Base-by-base conservation (phyloP, 2,113 vertebrate genomes). In the Sapayoa aenigma region DNA sequence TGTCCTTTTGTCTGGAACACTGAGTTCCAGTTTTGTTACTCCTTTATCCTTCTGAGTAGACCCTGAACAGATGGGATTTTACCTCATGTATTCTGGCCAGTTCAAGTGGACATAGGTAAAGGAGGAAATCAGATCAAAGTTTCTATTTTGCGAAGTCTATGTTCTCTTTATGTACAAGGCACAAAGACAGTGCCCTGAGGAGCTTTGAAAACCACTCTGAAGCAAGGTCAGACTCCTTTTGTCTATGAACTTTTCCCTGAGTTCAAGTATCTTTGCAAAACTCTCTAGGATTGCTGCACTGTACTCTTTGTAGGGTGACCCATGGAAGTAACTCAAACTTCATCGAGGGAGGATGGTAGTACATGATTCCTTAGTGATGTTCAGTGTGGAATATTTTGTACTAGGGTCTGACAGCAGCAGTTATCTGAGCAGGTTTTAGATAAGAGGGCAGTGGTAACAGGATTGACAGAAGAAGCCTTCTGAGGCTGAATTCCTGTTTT, bases 331-430 rank as follows among this genome's bases (percentile, higher is more conserved):
- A 69, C n/a, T 74, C 22, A 31, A 25, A 49, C 12, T 58, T 77
- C 31, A 31, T 0, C 1, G 20, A 65, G 14, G 0, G 1, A 46
- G 11, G 41, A 18, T 18, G n/a, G 10, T 69, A 50, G 12, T 66
- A 6, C 41, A 39, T 60, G 22, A 53, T 79, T 90, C 22, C 46
- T 53, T 37, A 44, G 20, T 25, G 42, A 20, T 41, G 25, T 49
- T 84, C 74, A 37, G 23, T 1, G 2, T 39, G 42, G 42, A 80
- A 49, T 31, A 11, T 58, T 7, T n/a, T 56, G 9, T 56, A 62
- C 6, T 8, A 58, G 10, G 39, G 15, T 24, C 35, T 30, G 19
- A 31, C 20, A 68, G n/a, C 1, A 2, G 47, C 23, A 46, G 28
- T 41, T 62, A 42, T 18, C 30, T 63, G 44, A 30, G 62, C 24